These are phyloP conservation scores for Corydoras maculifer DNA, from an alignment of 2,113 vertebrate species.

Conservation along the genomic window DNA sequence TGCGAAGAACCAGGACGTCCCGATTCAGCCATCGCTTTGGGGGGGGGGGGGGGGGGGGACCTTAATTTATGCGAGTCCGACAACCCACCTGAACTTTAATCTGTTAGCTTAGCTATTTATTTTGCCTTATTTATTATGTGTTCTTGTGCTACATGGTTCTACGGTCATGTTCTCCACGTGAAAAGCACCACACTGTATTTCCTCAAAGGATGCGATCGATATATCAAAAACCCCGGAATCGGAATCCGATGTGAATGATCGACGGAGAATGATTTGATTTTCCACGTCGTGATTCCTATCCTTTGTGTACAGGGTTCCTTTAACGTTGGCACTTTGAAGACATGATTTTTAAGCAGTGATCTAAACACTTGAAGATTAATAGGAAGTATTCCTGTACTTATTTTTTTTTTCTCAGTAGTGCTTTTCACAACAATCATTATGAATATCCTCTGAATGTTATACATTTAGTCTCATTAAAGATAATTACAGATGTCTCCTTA, in stretches of 20 bases:
- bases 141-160: constrained; percentile 27
- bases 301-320: constrained; percentile 38
- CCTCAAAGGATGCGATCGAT: constrained; percentile 28
- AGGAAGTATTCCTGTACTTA: constrained; percentile 32
- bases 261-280: constrained; percentile 11
- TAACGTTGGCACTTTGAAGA: constrained; percentile 35
- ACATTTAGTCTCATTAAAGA: constrained; percentile 44
- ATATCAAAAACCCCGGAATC: constrained; percentile 6
- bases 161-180: constrained; percentile 39
- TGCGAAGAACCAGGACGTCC: not conserved
- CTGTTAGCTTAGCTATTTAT: constrained; percentile 39
- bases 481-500: constrained; percentile 5
- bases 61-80: constrained; percentile 6
- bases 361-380: constrained; percentile 29
- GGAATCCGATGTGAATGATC: constrained; percentile 9
- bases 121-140: constrained; percentile 48
- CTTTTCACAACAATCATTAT: constrained; percentile 38
- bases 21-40: not conserved
- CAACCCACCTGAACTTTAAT: constrained; percentile 19
- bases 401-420: constrained; percentile 17
- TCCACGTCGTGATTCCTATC: constrained; percentile 2
- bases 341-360: constrained; percentile 36
- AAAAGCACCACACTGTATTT: constrained; percentile 18
- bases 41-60: not conserved
- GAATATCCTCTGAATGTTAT: constrained; percentile 45